Evolutionary conservation across 1,140 invertebrate species (phyloP), one percentile per base, ranked within the genome.

Genomic region (Solenopsis fugax): DNA sequence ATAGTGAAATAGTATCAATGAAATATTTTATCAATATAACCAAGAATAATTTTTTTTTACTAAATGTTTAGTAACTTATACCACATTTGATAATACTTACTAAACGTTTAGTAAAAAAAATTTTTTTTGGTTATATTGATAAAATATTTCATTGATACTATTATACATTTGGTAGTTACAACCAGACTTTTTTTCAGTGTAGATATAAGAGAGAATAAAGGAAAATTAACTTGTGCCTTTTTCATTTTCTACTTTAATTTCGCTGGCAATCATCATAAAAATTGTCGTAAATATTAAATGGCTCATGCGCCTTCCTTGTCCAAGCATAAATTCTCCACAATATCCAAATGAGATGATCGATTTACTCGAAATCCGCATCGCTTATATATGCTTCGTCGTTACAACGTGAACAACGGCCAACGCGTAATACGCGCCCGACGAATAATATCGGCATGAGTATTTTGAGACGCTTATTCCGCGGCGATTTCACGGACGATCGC

Each of bases 401-500:
- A 4, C 34, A 12, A 2, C 18, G 41, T 6, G n/a, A 48, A n/a
- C 52, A 21, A 21, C 10, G 50, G 7, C 37, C 45, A 81, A 48
- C 50, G 64, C 64, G 29, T 50, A 71, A 69, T 29, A 24, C 48
- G 21, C 1, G 21, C 1, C 24, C 18, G 48, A 52, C 24, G 56
- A 77, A 48, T 67, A 54, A 69, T 69, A 69, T 41, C 13, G 41
- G 12, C 41, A 4, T 6, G 48, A 24, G 54, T 84, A 73, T 84
- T 84, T 73, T 21, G 69, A 84, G 80, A 84, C 80, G 56, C 80
- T 84, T 84, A 84, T 84, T 84, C 54, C 80, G 54, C 24, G 69
- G 21, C 41, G 84, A 90, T 90, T 90, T 75, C 48, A 64, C 41
- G 65, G 73, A 81, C 87, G 62, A 88, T 86, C 67, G 81, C 73